These are phyloP conservation scores for Halichondria panicea DNA, from an alignment of 37 sponge, comb jelly and placozoan genomes.

Conservation along the genomic window DNA sequence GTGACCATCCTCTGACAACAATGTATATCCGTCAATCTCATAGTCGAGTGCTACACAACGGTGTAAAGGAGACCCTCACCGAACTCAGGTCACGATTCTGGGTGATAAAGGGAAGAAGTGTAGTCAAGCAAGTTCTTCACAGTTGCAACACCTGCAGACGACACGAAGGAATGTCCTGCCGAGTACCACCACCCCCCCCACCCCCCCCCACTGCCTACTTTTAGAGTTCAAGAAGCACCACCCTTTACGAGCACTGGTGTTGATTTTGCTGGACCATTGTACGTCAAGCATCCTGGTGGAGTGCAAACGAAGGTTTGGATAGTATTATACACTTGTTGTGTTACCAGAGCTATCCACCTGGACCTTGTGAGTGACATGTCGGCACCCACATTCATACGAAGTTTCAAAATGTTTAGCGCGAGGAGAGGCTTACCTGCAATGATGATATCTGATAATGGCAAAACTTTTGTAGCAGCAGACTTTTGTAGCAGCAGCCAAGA, in stretches of 20 bases:
- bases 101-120: conserved; percentile 26
- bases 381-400: conserved; percentile 27
- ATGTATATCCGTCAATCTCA: conserved; percentile 11
- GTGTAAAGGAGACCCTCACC: conserved; percentile 30
- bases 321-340: conserved; percentile 40
- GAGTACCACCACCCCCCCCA: conserved; percentile 17
- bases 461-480: conserved; percentile 47
- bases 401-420: conserved; percentile 45
- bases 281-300: not conserved
- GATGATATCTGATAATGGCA: conserved; percentile 51
- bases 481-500: conserved; percentile 41
- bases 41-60: conserved; percentile 17
- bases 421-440: conserved; percentile 43
- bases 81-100: conserved; percentile 31
- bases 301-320: conserved; percentile 37
- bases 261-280: conserved; percentile 41
- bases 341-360: conserved; percentile 38
- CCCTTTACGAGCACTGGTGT: conserved; percentile 33
- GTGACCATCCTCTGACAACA: conserved; percentile 11
- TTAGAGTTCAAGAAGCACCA: conserved; percentile 24
- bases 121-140: conserved; percentile 20
- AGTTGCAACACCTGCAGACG: conserved; percentile 16
- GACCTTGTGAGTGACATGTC: conserved; percentile 43
- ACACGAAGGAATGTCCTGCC: conserved; percentile 5
- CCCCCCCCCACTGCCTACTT: conserved; percentile 44